These are phyloP conservation scores for Meriones unguiculatus DNA, from an alignment of 2,113 vertebrate species.

Conservation along the genomic window DNA sequence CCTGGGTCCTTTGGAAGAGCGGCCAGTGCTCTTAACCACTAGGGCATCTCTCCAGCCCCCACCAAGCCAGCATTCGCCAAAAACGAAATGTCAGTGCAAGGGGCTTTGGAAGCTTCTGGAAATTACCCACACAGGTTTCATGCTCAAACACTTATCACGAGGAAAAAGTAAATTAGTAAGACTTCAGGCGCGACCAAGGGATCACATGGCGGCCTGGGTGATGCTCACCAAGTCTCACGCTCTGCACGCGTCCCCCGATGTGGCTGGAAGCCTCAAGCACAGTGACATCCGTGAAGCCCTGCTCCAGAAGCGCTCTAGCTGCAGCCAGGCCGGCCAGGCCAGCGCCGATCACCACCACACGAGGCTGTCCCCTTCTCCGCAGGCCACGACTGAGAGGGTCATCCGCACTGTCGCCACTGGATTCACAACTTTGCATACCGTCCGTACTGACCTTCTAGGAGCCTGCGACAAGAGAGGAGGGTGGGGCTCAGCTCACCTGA, in stretches of 20 bases:
- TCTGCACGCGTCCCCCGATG: conserved; percentile 97
- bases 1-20: too few species aligned
- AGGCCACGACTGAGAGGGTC: conserved; percentile 98
- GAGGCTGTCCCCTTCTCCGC: conserved; percentile 96
- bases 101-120: conserved; percentile 24
- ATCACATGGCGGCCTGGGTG: background rate
- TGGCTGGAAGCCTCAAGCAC: conserved; percentile 96
- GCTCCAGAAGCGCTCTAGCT: conserved; percentile 93
- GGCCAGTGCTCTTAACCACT: too few species aligned
- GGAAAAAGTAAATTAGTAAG: background rate
- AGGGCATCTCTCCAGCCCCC: background rate
- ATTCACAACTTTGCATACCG: conserved; percentile 99
- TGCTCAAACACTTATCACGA: background rate
- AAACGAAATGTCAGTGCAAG: background rate
- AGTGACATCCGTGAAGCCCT: conserved; percentile 97
- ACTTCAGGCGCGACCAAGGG: background rate
- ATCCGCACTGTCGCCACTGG: conserved; percentile 99
- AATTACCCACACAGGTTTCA: background rate
- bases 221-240: conserved; percentile 94
- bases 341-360: conserved; percentile 97
- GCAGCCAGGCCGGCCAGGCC: conserved; percentile 97
- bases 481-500: background rate
- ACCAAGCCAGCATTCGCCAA: conserved; percentile 2
- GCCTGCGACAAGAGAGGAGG: conserved; percentile 78
- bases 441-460: conserved; percentile 95